Evolutionary conservation across 2,888 invertebrate genomes (phyloP).

Genomic region (Hydroisotoma schaefferi): DNA sequence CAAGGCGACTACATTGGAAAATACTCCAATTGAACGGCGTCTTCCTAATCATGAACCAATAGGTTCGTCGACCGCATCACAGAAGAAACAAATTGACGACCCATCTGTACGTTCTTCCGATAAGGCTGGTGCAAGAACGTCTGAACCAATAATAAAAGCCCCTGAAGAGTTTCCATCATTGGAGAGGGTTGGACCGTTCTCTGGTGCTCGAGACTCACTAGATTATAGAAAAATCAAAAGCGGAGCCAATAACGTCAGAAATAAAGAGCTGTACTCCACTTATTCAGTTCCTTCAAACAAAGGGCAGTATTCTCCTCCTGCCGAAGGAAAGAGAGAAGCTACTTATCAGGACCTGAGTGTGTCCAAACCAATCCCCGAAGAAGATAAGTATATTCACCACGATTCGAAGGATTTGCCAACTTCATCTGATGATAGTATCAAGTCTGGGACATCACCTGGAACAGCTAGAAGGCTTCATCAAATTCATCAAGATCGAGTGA

Average conservation of each 20-base stretch:
- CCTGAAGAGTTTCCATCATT: slow-evolving; percentile 27
- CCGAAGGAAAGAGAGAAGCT: too few relatives aligned
- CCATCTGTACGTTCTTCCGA: too few relatives aligned
- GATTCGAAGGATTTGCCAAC: background rate
- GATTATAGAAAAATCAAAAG: slow-evolving; percentile 52
- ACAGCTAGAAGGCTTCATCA: slow-evolving; percentile 68
- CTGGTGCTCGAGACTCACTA: slow-evolving; percentile 66
- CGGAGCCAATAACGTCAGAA: slow-evolving; percentile 33
- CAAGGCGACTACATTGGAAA: background rate
- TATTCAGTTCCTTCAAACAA: slow-evolving; percentile 20
- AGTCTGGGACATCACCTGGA: slow-evolving; percentile 54
- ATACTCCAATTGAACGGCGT: background rate
- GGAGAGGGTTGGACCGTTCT: slow-evolving; percentile 66
- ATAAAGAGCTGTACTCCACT: slow-evolving; percentile 41
- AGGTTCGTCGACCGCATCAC: too few relatives aligned
- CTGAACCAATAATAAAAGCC: slow-evolving; percentile 8
- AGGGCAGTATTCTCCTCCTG: background rate
- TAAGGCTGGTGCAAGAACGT: background rate
- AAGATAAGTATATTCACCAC: background rate
- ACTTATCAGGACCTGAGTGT: too few relatives aligned
- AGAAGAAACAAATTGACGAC: too few relatives aligned
- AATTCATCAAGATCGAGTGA: slow-evolving; percentile 69
- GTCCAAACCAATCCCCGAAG: too few relatives aligned
- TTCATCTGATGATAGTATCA: background rate
- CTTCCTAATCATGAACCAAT: slow-evolving; percentile 4